Evolutionary conservation across 1,140 invertebrate species (phyloP).

Genomic region (Cepaea nemoralis): DNA sequence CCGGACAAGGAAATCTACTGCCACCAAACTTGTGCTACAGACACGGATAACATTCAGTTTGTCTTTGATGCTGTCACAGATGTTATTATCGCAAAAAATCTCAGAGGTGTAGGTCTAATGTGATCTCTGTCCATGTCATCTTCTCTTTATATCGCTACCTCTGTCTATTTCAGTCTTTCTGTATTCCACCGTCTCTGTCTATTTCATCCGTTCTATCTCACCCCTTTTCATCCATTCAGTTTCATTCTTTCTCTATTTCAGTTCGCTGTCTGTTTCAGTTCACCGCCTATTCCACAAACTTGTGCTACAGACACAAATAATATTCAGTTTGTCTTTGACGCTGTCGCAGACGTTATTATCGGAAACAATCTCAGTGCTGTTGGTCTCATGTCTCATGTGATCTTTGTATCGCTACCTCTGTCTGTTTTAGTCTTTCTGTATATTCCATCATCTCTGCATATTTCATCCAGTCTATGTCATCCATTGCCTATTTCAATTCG

Average conservation of each 20-base stretch:
- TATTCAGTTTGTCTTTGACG: conserved; percentile 99
- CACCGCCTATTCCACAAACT: too few relatives aligned
- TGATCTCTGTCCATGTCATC: too few relatives aligned
- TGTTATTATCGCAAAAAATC: conserved; percentile 99
- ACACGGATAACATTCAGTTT: conserved; percentile 99
- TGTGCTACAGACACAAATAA: conserved; percentile 99
- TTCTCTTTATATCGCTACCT: too few relatives aligned
- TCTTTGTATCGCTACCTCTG: too few relatives aligned
- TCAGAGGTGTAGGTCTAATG: conserved; percentile 97
- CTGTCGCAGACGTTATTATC: conserved; percentile 99
- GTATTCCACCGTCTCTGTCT: too few relatives aligned
- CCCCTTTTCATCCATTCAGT: background rate
- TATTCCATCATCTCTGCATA: too few relatives aligned
- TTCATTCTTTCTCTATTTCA: too few relatives aligned
- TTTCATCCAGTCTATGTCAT: background rate
- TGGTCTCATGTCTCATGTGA: conserved; percentile 94
- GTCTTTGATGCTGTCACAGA: conserved; percentile 99
- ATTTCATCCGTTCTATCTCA: background rate
- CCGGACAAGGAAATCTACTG: conserved; percentile 99
- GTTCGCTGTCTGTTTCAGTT: too few relatives aligned
- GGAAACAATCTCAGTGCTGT: conserved; percentile 99
- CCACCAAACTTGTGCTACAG: conserved; percentile 99
- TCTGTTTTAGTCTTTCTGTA: too few relatives aligned
- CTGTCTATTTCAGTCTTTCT: too few relatives aligned
- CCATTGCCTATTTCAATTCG: too few relatives aligned